These are phyloP conservation scores for Ptilonorhynchus violaceus DNA, from an alignment of 2,113 vertebrate species.

Conservation along the genomic window DNA sequence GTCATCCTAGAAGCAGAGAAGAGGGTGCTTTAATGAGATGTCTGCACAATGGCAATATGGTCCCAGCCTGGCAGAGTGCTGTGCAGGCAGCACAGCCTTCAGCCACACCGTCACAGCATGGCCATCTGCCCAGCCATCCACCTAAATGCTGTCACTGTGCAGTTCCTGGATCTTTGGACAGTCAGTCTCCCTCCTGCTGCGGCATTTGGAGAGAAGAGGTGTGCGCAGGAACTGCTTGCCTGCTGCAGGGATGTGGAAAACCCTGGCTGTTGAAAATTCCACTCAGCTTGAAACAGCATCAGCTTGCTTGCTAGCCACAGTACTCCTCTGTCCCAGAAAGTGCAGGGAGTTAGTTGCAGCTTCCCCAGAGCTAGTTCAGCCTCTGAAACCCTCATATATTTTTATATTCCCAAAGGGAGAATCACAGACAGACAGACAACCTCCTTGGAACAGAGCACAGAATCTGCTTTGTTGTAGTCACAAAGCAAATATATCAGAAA, in stretches of 20 bases:
- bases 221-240: not conserved
- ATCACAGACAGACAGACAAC: not conserved
- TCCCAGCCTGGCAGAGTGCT: not conserved
- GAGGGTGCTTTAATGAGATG: not conserved
- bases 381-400: not conserved
- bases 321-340: not conserved
- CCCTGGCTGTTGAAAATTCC: not conserved
- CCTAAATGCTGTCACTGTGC: not conserved
- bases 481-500: not conserved
- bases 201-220: not conserved
- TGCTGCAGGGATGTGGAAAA: not conserved
- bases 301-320: not conserved
- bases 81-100: not conserved
- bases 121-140: not conserved
- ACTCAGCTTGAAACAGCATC: not conserved
- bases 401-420: not conserved
- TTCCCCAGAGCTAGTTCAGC: not conserved
- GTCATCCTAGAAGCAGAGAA: slow-evolving; percentile 80
- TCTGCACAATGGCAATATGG: not conserved
- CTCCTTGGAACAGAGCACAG: not conserved
- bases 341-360: not conserved
- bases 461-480: slow-evolving; percentile 15
- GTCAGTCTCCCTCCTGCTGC: not conserved
- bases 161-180: not conserved
- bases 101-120: not conserved